phyloP scores from a whole-genome alignment of 2,797 vertebrate genomes.

The Cuniculus paca region DNA sequence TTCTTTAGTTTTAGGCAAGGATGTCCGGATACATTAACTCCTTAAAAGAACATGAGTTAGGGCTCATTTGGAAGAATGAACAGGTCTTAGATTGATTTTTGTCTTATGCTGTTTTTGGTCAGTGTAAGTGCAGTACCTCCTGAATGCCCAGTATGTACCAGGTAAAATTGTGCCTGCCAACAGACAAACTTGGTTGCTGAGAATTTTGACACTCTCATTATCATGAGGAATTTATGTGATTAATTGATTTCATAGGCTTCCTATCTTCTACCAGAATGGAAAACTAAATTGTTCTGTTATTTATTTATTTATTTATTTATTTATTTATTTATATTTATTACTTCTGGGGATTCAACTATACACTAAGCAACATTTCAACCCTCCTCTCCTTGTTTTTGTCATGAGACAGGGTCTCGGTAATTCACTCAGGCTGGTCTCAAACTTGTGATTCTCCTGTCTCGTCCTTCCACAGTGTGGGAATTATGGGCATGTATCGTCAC shows the following conservation, averaged over 20 bases:
- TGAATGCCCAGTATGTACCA: background rate
- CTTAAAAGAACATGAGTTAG: background rate
- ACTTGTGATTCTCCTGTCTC: background rate
- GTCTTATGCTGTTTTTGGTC: background rate
- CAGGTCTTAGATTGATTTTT: background rate
- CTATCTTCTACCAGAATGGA: background rate
- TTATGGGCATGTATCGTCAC: background rate
- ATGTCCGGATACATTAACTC: background rate
- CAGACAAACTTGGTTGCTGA: background rate
- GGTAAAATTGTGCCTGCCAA: background rate
- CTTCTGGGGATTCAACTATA: background rate
- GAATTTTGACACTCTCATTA: background rate
- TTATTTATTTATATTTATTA: too few relatives aligned
- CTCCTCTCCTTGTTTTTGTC: background rate
- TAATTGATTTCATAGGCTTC: background rate
- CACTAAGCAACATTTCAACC: background rate
- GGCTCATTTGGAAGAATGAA: background rate
- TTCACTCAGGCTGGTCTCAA: background rate
- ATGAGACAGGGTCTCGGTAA: background rate
- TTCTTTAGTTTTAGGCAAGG: background rate
- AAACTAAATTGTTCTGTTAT: constrained; percentile 14
- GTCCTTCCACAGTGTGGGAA: background rate
- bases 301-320: background rate
- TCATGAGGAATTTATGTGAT: background rate
- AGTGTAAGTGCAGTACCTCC: background rate